Evolutionary conservation across 2,113 vertebrate genomes (phyloP).

Genomic region (Onychostoma macrolepis): DNA sequence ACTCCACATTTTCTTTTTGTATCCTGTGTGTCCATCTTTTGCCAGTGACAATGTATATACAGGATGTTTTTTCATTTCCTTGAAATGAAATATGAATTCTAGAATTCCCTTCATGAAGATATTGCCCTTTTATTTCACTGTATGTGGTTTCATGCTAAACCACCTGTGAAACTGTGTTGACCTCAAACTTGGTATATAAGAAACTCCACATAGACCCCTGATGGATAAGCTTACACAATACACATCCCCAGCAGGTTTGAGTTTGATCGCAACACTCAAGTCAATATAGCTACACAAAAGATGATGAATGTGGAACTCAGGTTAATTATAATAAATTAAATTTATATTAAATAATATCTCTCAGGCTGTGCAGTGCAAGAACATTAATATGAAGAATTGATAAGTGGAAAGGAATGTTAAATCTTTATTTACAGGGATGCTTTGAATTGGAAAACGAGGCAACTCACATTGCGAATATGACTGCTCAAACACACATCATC

Average conservation of each 20-base stretch:
- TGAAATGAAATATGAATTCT: neutral
- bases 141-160: constrained; percentile 16
- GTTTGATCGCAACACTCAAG: neutral
- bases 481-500: no score
- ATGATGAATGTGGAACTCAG: constrained; percentile 15
- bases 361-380: neutral
- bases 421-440: neutral
- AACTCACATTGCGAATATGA: neutral
- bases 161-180: constrained; percentile 1
- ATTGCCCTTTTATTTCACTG: neutral
- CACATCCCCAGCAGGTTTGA: neutral
- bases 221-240: constrained; percentile 2
- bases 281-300: neutral
- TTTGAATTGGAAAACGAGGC: neutral
- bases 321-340: neutral
- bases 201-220: neutral
- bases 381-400: neutral
- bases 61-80: neutral
- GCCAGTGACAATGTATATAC: neutral
- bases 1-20: neutral
- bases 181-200: neutral
- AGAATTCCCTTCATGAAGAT: neutral
- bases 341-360: neutral
- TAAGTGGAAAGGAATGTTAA: constrained; percentile 8
- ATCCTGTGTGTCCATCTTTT: neutral